These are phyloP conservation scores for Nemotelus pantherinus DNA, from an alignment of 2,888 invertebrate genomes.

Conservation along the genomic window DNA sequence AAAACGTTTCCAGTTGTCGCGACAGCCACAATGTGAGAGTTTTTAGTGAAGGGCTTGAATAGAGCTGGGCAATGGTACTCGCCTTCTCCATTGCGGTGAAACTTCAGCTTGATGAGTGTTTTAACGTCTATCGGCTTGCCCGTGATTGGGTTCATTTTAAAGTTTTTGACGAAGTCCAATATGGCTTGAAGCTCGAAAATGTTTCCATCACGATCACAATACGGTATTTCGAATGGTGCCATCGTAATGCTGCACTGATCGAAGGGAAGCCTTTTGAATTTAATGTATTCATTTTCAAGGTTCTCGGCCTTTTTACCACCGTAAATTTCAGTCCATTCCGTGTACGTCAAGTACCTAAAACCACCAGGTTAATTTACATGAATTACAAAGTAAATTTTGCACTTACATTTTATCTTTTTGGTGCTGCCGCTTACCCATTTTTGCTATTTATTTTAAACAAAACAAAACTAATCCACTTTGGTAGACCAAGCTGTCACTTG, in stretches of 20 bases:
- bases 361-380: constrained; percentile 24
- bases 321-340: constrained; percentile 89
- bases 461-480: too few species aligned
- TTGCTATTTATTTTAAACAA: constrained; percentile 55
- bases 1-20: constrained; percentile 94
- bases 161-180: constrained; percentile 87
- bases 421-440: constrained; percentile 93
- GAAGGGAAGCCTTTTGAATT: constrained; percentile 91
- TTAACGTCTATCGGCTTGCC: constrained; percentile 89
- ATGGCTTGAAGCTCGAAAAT: constrained; percentile 92
- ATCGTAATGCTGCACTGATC: constrained; percentile 92
- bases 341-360: constrained; percentile 83
- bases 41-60: constrained; percentile 91
- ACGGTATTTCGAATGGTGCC: constrained; percentile 91
- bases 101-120: constrained; percentile 83
- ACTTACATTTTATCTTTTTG: constrained; percentile 92
- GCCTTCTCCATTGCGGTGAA: constrained; percentile 80
- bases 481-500: too few species aligned
- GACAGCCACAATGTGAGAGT: constrained; percentile 92
- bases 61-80: constrained; percentile 94
- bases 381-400: background rate
- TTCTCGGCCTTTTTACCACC: constrained; percentile 84
- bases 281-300: constrained; percentile 76
- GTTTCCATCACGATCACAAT: constrained; percentile 89
- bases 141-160: constrained; percentile 92